These are phyloP conservation scores for Hyperoplus lanceolatus DNA, from an alignment of 2,797 vertebrate genomes.

Conservation along the genomic window DNA sequence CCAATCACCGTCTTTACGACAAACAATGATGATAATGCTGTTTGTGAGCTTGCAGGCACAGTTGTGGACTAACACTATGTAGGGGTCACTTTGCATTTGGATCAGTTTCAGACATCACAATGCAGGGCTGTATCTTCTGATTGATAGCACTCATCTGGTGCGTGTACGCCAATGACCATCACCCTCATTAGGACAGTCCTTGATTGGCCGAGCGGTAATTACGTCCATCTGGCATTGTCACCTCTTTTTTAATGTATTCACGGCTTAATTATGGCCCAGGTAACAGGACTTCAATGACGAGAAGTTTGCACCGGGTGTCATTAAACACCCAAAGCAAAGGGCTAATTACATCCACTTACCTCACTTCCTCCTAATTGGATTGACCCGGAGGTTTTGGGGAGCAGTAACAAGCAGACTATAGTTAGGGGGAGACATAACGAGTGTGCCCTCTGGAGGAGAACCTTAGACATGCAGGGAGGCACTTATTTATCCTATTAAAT, in stretches of 20 bases:
- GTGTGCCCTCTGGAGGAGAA: conserved; percentile 86
- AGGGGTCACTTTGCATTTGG: conserved; percentile 77
- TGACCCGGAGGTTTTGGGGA: conserved; percentile 87
- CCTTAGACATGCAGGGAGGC: conserved; percentile 75
- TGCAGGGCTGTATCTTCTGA: conserved; percentile 71
- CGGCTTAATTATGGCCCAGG: conserved; percentile 87
- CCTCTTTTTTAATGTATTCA: conserved; percentile 80
- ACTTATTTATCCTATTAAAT: conserved; percentile 90
- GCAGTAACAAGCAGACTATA: conserved; percentile 83
- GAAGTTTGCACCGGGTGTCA: conserved; percentile 82
- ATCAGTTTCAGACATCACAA: conserved; percentile 56
- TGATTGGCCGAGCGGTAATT: conserved; percentile 86
- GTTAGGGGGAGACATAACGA: conserved; percentile 82
- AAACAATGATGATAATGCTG: conserved; percentile 22
- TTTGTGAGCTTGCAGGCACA: not conserved
- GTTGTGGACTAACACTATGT: not conserved
- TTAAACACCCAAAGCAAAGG: conserved; percentile 88
- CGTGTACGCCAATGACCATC: conserved; percentile 77
- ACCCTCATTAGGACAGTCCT: conserved; percentile 84
- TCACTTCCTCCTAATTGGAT: conserved; percentile 89
- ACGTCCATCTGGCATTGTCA: conserved; percentile 86
- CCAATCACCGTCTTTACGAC: conserved; percentile 24
- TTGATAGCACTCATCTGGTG: conserved; percentile 83
- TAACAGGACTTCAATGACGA: conserved; percentile 83
- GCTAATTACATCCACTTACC: conserved; percentile 89